phyloP scores from a whole-genome alignment of 2,888 invertebrate species.

The Furcula furcula region DNA sequence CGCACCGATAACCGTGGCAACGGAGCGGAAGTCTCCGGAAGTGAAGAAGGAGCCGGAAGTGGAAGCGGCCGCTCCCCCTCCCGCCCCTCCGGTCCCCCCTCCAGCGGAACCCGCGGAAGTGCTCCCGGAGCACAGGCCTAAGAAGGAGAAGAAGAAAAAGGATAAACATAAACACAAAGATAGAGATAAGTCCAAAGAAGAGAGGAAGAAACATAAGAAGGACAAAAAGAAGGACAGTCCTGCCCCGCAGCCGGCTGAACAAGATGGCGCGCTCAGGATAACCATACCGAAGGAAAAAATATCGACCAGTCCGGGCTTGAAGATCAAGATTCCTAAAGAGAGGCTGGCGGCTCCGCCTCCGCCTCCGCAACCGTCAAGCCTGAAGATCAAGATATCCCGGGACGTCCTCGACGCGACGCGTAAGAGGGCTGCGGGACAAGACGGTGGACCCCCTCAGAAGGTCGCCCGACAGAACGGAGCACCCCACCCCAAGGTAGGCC shows the following conservation, averaged over 20 bases:
- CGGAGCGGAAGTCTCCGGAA: constrained; percentile 58
- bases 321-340: constrained; percentile 92
- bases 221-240: constrained; percentile 70
- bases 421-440: constrained; percentile 43
- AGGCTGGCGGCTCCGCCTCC: constrained; percentile 82
- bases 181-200: constrained; percentile 86
- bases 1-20: constrained; percentile 66
- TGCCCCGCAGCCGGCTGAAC: constrained; percentile 26
- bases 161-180: constrained; percentile 91
- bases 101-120: constrained; percentile 36
- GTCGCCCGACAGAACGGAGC: constrained; percentile 64
- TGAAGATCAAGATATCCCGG: constrained; percentile 92
- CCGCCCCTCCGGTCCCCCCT: constrained; percentile 22
- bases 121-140: constrained; percentile 61
- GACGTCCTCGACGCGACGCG: constrained; percentile 84
- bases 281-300: constrained; percentile 72
- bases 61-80: constrained; percentile 40
- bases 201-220: constrained; percentile 88
- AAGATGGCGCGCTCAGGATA: constrained; percentile 60
- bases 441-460: constrained; percentile 53
- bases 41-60: constrained; percentile 51
- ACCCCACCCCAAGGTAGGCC: constrained; percentile 68
- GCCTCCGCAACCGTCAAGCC: constrained; percentile 66
- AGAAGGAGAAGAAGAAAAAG: constrained; percentile 88
- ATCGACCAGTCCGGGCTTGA: constrained; percentile 80